phyloP scores from a whole-genome alignment of 1,140 invertebrate genomes.

The Megathymus violae region DNA sequence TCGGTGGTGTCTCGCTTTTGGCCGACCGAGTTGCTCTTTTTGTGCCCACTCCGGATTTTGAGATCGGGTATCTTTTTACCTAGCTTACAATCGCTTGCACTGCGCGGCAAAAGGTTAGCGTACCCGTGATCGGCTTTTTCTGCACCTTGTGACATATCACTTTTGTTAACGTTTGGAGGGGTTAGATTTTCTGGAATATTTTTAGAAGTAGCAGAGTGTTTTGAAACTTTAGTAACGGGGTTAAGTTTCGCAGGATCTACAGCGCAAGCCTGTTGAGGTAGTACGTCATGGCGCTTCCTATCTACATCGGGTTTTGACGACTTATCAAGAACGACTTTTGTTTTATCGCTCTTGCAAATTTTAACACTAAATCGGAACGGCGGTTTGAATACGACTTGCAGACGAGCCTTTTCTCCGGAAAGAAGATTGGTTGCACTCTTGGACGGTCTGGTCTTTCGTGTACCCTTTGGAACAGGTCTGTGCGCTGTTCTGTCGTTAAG shows the following conservation, averaged over 20 bases:
- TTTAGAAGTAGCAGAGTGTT: slow-evolving; percentile 57
- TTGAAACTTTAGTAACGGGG: slow-evolving; percentile 50
- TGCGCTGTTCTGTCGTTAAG: slow-evolving; percentile 80
- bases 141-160: slow-evolving; percentile 44
- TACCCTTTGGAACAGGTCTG: slow-evolving; percentile 62
- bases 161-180: slow-evolving; percentile 42
- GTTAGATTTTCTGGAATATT: slow-evolving; percentile 48
- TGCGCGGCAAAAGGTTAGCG: slow-evolving; percentile 69
- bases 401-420: slow-evolving; percentile 85
- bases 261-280: slow-evolving; percentile 46
- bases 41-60: slow-evolving; percentile 65
- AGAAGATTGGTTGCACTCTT: slow-evolving; percentile 82
- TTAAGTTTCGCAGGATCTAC: slow-evolving; percentile 55
- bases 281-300: slow-evolving; percentile 66
- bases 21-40: slow-evolving; percentile 79
- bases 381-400: slow-evolving; percentile 93
- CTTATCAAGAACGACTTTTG: slow-evolving; percentile 80
- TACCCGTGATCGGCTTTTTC: slow-evolving; percentile 61
- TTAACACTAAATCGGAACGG: slow-evolving; percentile 93
- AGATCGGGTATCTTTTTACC: slow-evolving; percentile 63
- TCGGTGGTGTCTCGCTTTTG: slow-evolving; percentile 74
- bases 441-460: slow-evolving; percentile 78
- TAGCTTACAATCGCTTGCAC: slow-evolving; percentile 75
- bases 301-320: slow-evolving; percentile 77
- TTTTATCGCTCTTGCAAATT: slow-evolving; percentile 87